These are phyloP conservation scores for Otocyon megalotis DNA, from an alignment of 2,113 vertebrate species.

Conservation along the genomic window DNA sequence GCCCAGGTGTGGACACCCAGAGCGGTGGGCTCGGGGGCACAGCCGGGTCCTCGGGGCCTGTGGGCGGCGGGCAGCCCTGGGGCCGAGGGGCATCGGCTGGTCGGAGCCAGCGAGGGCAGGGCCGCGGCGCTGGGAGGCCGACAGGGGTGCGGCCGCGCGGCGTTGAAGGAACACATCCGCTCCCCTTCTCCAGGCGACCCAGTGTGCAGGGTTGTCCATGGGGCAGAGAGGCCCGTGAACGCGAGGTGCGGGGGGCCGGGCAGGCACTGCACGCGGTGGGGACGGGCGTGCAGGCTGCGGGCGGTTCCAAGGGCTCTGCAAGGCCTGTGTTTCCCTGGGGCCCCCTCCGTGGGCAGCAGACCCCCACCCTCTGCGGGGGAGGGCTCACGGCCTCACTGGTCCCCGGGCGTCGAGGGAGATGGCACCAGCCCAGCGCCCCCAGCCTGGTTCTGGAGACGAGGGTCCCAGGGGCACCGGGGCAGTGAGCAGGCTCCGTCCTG, in stretches of 20 bases:
- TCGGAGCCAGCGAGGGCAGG: neutral
- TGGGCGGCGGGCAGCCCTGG: neutral
- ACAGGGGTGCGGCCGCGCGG: too few species aligned
- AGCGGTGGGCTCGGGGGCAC: too few species aligned
- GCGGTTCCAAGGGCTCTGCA: neutral
- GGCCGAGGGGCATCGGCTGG: neutral
- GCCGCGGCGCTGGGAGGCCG: neutral
- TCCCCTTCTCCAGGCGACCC: too few species aligned
- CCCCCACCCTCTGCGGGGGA: neutral
- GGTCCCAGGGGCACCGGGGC: neutral
- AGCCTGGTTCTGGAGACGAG: neutral
- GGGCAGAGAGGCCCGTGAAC: too few species aligned
- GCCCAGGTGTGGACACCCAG: neutral
- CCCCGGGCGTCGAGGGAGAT: rapidly evolving
- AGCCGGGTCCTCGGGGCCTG: neutral
- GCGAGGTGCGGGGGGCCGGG: too few species aligned
- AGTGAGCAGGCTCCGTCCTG: rapidly evolving
- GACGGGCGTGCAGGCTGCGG: rapidly evolving
- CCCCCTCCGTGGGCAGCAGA: neutral
- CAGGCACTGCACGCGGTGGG: too few species aligned
- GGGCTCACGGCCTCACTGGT: neutral
- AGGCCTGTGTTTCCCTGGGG: constrained; percentile 75
- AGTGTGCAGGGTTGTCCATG: too few species aligned
- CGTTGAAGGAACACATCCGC: too few species aligned
- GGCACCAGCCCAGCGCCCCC: rapidly evolving